Evolutionary conservation across 2,797 vertebrate genomes (phyloP).

Genomic region (Hylomyscus alleni): DNA sequence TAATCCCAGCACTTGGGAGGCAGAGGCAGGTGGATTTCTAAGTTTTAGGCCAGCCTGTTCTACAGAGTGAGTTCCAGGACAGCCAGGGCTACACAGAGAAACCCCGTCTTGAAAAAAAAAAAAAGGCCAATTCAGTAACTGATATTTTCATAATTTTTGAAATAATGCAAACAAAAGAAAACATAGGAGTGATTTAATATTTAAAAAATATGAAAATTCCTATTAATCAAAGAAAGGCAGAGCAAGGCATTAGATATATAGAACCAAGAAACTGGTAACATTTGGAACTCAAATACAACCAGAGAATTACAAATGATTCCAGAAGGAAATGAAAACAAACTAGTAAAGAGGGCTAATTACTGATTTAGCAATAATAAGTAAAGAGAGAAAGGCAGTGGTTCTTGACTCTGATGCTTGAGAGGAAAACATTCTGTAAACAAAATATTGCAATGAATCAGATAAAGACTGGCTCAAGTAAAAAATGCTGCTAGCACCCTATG

Average conservation of each 20-base stretch:
- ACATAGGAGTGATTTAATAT: background rate
- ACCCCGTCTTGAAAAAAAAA: too few relatives aligned
- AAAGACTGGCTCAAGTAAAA: background rate
- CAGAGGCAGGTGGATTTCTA: too few relatives aligned
- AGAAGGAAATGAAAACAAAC: background rate
- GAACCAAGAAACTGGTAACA: background rate
- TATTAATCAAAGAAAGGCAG: slow-evolving; percentile 1
- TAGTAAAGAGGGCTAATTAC: background rate
- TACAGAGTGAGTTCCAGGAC: too few relatives aligned
- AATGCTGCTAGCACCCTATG: background rate
- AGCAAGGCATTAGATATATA: background rate
- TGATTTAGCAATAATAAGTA: background rate
- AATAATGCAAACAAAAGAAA: background rate
- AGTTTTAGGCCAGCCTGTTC: too few relatives aligned
- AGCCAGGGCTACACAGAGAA: too few relatives aligned
- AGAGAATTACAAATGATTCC: slow-evolving; percentile 1
- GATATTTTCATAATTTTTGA: slow-evolving; percentile 52
- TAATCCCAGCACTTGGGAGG: too few relatives aligned
- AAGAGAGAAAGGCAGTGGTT: background rate
- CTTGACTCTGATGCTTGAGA: background rate
- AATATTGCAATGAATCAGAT: background rate
- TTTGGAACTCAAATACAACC: slow-evolving; percentile 26
- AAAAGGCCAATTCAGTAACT: background rate
- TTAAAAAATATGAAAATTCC: background rate
- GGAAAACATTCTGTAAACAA: slow-evolving; percentile 19